These are phyloP conservation scores for Drosophila arizonae DNA, from an alignment of 1,140 invertebrate species.

Conservation along the genomic window DNA sequence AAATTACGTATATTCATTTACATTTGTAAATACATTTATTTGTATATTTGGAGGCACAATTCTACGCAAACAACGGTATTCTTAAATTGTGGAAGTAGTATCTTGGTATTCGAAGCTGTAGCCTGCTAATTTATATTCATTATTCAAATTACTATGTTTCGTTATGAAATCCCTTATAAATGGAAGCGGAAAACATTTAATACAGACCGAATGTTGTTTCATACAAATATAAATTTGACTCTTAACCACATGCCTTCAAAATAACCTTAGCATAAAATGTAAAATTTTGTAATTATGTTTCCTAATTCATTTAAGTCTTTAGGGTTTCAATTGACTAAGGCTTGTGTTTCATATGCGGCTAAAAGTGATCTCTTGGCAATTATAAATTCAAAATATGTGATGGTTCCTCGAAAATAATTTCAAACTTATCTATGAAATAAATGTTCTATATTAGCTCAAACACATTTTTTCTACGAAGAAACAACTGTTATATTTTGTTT, in stretches of 20 bases:
- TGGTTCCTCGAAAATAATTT: background rate
- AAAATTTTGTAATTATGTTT: background rate
- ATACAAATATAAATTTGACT: conserved; percentile 3
- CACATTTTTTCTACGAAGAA: background rate
- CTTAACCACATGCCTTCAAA: background rate
- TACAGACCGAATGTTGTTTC: background rate
- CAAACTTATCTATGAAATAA: background rate
- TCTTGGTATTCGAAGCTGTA: background rate
- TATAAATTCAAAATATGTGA: background rate
- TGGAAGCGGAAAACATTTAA: background rate
- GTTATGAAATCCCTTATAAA: background rate
- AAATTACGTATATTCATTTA: conserved; percentile 1
- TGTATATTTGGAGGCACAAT: background rate
- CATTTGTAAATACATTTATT: background rate
- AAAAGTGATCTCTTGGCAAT: conserved; percentile 15
- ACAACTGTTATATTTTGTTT: conserved; percentile 5
- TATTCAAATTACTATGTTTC: background rate
- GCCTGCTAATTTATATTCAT: background rate
- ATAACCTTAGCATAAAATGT: background rate
- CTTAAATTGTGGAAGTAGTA: conserved; percentile 4
- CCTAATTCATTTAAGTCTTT: conserved; percentile 13
- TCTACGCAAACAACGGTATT: background rate
- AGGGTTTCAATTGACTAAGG: conserved; percentile 22
- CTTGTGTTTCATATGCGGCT: conserved; percentile 6
- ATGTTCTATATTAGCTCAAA: background rate